phyloP scores from a whole-genome alignment of 2,888 invertebrate genomes.

The Helleia helle region DNA sequence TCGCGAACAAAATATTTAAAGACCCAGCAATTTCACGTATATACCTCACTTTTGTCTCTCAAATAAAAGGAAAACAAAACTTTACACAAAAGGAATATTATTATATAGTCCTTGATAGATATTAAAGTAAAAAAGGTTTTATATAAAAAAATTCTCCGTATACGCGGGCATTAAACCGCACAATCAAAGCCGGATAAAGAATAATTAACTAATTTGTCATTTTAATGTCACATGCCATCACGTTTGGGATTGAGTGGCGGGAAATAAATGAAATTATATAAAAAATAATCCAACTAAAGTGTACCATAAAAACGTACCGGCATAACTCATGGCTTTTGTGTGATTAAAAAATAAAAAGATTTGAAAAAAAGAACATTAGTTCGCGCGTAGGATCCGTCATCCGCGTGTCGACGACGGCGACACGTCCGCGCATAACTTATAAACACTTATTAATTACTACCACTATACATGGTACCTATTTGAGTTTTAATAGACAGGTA shows the following conservation, averaged over 20 bases:
- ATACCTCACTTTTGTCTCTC: slow-evolving; percentile 26
- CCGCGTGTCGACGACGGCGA: slow-evolving; percentile 47
- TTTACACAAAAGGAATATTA: too few species aligned
- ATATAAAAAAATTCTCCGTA: neutral
- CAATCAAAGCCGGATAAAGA: slow-evolving; percentile 64
- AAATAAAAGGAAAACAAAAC: slow-evolving; percentile 26
- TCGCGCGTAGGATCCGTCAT: slow-evolving; percentile 67
- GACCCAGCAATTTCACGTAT: slow-evolving; percentile 41
- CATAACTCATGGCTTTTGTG: slow-evolving; percentile 68
- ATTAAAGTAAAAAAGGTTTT: neutral
- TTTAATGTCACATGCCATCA: slow-evolving; percentile 74
- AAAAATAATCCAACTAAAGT: slow-evolving; percentile 63
- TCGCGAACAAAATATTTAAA: slow-evolving; percentile 32
- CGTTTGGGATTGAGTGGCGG: slow-evolving; percentile 38
- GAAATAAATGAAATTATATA: slow-evolving; percentile 50
- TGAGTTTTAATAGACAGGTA: too few species aligned
- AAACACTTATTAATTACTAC: slow-evolving; percentile 17
- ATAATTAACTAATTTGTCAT: slow-evolving; percentile 73
- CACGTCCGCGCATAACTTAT: slow-evolving; percentile 32
- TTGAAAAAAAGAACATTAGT: slow-evolving; percentile 65
- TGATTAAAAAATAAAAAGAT: slow-evolving; percentile 57
- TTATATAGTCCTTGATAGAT: too few species aligned
- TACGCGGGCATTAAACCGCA: slow-evolving; percentile 6
- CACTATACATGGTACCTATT: slow-evolving; percentile 11
- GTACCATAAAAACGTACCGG: slow-evolving; percentile 69